phyloP scores from a whole-genome alignment of 2,113 vertebrate species.

The Petaurus breviceps region DNA sequence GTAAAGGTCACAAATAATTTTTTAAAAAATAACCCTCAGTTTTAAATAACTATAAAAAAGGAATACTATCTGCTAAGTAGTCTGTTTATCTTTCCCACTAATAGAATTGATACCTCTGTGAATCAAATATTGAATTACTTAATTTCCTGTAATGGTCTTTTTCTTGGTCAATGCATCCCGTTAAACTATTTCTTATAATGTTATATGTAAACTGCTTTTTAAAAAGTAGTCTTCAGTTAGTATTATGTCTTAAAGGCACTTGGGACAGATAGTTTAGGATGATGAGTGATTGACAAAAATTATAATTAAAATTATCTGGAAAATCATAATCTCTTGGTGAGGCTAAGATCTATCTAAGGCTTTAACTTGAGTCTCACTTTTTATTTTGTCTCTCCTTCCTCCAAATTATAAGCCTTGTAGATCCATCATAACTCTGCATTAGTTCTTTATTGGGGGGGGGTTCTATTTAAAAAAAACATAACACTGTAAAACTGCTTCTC shows the following conservation, averaged over 20 bases:
- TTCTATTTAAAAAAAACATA: constrained; percentile 4
- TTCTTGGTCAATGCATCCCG: neutral
- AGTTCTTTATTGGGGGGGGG: constrained; percentile 10
- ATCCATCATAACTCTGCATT: neutral
- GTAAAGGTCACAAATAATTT: constrained; percentile 19
- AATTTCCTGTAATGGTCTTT: neutral
- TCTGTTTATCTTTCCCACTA: neutral
- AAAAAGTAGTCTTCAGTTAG: neutral
- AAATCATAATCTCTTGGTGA: constrained; percentile 45
- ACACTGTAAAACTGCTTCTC: constrained; percentile 12
- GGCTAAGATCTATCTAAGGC: constrained; percentile 38
- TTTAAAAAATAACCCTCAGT: constrained; percentile 3
- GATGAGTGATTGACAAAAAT: constrained; percentile 11
- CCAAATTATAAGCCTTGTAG: neutral
- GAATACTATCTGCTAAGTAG: neutral
- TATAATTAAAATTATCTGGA: neutral
- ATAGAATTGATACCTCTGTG: neutral
- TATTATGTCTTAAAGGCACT: constrained; percentile 10
- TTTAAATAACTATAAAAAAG: neutral
- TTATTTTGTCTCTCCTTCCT: constrained; percentile 18
- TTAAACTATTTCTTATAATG: neutral
- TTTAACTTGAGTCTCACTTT: constrained; percentile 20
- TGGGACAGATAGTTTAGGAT: neutral
- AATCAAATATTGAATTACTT: neutral
- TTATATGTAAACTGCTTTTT: constrained; percentile 5